Base-by-base conservation (phyloP, 2,888 invertebrate species). In the Pseudolycoriella hygida region DNA sequence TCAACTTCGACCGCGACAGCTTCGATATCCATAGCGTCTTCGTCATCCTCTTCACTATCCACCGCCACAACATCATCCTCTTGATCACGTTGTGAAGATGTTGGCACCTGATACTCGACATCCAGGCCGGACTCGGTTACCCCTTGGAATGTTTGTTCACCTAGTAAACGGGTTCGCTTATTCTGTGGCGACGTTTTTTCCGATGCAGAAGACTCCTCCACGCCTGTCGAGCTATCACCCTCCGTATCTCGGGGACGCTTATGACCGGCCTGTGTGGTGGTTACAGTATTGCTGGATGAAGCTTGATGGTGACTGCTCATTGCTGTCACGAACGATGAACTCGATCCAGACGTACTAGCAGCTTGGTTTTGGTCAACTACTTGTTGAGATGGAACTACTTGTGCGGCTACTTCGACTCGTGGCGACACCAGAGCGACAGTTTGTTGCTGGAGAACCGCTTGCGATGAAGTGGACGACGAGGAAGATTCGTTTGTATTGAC, bases 1-100 rank as follows among this genome's bases (percentile, higher is more conserved):
- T 70, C 73, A 49, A 67, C 71, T 51, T 72, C 73, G 15, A 69
- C 67, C 58, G 73, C 72, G 15, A 73, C 67, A 43, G 66, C 71
- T 51, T 77, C 77, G 5, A 54, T 60, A 54, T 64, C 57, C 1
- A 60, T 62, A 17, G 45, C 47, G 46, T 64, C 65, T 20, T 48
- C 48, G 53, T 78, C 80, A 43, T 82, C 83, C 54, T 82, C 84
- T 53, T 84, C 84, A 1, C 83, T 83, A 57, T 83, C 84, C 1
- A 83, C 80, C 3, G 81, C 77, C 40, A 84, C 78, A 38, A 84
- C 80, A 57, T 86, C 84, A 57, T 86, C 85, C 55, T 86, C 83
- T 58, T 86, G 86, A 59, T 87, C 87, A 48, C 86, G 74, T 55
- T 87, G 85, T 20, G 86, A 86, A 17, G 86, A 86, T 1, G 87